Conservation (phyloP, 2,113 vertebrate species). For the Bucco capensis region DNA sequence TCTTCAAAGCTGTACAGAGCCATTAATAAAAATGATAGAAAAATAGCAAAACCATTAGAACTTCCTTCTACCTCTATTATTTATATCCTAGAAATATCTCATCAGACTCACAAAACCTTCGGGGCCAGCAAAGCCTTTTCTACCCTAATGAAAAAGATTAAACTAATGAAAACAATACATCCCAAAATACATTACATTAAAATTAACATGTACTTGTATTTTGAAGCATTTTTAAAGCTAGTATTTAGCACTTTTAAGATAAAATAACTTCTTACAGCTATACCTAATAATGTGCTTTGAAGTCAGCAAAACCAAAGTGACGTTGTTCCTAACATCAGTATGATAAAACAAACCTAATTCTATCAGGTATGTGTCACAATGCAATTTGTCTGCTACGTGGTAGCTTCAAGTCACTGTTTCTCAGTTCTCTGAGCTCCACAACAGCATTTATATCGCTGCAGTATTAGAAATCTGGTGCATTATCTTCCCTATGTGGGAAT, state of each 20-base stretch:
- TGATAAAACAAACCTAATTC: neutral
- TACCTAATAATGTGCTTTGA: neutral
- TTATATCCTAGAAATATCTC: slow-evolving; percentile 34
- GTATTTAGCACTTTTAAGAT: neutral
- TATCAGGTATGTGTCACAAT: neutral
- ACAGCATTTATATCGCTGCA: rapidly evolving
- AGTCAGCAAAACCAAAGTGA: neutral
- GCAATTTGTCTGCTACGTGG: rapidly evolving
- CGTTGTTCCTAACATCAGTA: neutral
- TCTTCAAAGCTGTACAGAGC: slow-evolving; percentile 47
- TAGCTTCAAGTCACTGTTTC: neutral
- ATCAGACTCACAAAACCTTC: neutral
- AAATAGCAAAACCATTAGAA: slow-evolving; percentile 62
- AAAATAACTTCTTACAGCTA: neutral
- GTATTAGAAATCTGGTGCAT: neutral
- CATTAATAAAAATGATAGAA: slow-evolving; percentile 53
- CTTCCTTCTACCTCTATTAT: slow-evolving; percentile 39
- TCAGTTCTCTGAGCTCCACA: neutral
- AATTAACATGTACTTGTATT: neutral
- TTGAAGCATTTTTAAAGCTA: neutral
- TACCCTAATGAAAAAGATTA: neutral
- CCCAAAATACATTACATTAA: neutral
- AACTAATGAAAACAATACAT: neutral
- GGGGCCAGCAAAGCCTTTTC: neutral
- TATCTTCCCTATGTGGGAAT: neutral